These are phyloP conservation scores for Eupelmus urozonus DNA, from an alignment of 2,888 invertebrate genomes.

Conservation along the genomic window DNA sequence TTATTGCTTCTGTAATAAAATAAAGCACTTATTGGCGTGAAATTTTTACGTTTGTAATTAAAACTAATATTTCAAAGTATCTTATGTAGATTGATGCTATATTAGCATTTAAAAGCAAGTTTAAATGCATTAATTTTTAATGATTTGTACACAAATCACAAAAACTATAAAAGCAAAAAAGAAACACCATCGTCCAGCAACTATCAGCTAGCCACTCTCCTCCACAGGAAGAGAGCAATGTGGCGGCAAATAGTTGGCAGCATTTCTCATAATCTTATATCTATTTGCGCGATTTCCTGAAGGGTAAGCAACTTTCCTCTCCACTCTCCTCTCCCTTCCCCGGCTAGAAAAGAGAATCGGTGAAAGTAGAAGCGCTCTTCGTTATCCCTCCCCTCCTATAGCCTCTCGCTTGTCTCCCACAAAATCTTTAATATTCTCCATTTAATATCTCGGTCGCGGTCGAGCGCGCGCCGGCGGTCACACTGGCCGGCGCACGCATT, in stretches of 20 bases:
- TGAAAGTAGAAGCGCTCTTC: slow-evolving; percentile 50
- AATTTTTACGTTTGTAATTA: too few species aligned
- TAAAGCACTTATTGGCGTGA: too few species aligned
- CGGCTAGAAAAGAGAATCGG: slow-evolving; percentile 37
- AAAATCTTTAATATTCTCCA: slow-evolving; percentile 74
- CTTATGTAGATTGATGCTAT: too few species aligned
- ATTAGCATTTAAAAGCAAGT: too few species aligned
- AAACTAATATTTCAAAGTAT: too few species aligned
- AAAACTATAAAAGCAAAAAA: too few species aligned
- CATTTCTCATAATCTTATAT: slow-evolving; percentile 53
- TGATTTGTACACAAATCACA: too few species aligned
- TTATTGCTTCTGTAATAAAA: too few species aligned
- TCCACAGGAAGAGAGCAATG: slow-evolving; percentile 8
- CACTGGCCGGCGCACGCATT: slow-evolving; percentile 64
- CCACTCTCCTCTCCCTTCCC: slow-evolving; percentile 22
- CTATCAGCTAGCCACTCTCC: too few species aligned
- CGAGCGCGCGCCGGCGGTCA: slow-evolving; percentile 39
- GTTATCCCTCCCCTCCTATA: slow-evolving; percentile 69
- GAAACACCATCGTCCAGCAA: too few species aligned
- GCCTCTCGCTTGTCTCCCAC: slow-evolving; percentile 34
- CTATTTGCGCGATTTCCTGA: slow-evolving; percentile 57
- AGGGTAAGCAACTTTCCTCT: slow-evolving; percentile 45
- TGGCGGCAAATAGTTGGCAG: slow-evolving; percentile 42
- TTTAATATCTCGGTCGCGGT: slow-evolving; percentile 70
- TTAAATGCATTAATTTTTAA: too few species aligned